A percentile compares a stretch with the other conserved stretches of the same genome.
Conservation (phyloP, 1,140 invertebrate genomes). For the Drosophila mauritiana region DNA sequence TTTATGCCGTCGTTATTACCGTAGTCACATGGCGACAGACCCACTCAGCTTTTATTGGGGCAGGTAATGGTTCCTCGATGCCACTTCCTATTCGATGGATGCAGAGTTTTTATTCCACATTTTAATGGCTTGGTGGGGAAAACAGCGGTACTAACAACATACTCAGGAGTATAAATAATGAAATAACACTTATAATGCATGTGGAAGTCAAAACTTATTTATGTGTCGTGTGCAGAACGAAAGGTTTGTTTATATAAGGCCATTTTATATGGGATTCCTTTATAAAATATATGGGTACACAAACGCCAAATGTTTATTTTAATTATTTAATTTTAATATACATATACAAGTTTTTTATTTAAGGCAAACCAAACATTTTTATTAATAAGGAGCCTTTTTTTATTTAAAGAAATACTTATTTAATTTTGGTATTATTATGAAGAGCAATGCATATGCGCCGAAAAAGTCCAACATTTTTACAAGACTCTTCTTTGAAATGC, state of each 20-base stretch:
- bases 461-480: background rate
- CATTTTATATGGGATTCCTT: too few relatives aligned
- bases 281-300: too few relatives aligned
- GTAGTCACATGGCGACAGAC: conserved; percentile 42
- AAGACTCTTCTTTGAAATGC: background rate
- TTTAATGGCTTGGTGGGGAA: conserved; percentile 8
- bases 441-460: background rate
- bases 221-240: background rate
- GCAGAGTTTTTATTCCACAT: conserved; percentile 11
- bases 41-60: conserved; percentile 51
- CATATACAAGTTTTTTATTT: too few relatives aligned
- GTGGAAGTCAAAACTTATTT: background rate
- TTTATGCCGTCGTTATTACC: conserved; percentile 46
- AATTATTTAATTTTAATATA: too few relatives aligned
- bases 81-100: conserved; percentile 19
- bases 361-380: too few relatives aligned
- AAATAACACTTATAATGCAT: background rate
- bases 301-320: background rate
- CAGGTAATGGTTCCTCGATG: conserved; percentile 59
- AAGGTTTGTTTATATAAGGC: background rate
- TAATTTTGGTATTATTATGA: too few relatives aligned
- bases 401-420: too few relatives aligned
- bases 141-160: background rate
- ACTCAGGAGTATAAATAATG: background rate
- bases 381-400: too few relatives aligned